Percentiles rank a stretch among this genome's conserved stretches.
phyloP scores from a whole-genome alignment of 2,797 vertebrate genomes.

The Lateolabrax maculatus region DNA sequence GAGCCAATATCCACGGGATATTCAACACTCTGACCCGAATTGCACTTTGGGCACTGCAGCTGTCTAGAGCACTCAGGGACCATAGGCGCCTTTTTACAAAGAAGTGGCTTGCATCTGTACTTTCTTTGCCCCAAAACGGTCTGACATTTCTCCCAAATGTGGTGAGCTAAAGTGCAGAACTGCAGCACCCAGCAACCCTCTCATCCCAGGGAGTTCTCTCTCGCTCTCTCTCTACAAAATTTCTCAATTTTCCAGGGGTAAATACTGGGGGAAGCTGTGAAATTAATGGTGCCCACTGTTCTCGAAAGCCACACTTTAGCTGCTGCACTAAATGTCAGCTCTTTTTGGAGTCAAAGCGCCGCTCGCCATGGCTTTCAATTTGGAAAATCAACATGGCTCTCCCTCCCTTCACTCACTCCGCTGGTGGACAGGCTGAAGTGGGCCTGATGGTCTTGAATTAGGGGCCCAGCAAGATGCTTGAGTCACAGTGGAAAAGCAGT shows the following conservation, averaged over 20 bases:
- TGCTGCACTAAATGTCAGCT: constrained; percentile 78
- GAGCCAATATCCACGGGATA: constrained; percentile 50
- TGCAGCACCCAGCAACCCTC: constrained; percentile 22
- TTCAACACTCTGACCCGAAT: constrained; percentile 48
- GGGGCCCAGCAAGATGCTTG: constrained; percentile 59
- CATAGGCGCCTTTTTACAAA: constrained; percentile 18
- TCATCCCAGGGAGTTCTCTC: constrained; percentile 13
- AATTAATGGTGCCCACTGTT: constrained; percentile 78
- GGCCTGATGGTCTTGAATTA: constrained; percentile 76
- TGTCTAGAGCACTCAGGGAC: constrained; percentile 39
- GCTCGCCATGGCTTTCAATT: constrained; percentile 66
- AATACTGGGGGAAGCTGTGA: constrained; percentile 65
- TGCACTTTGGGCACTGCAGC: constrained; percentile 32
- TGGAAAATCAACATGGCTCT: constrained; percentile 53
- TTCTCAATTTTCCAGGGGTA: constrained; percentile 55
- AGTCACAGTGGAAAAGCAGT: constrained; percentile 67
- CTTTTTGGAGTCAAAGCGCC: constrained; percentile 70
- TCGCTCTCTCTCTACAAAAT: constrained; percentile 28
- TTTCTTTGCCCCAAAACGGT: constrained; percentile 8
- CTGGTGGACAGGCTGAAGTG: constrained; percentile 64
- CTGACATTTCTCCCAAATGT: constrained; percentile 53
- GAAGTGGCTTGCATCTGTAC: constrained; percentile 32
- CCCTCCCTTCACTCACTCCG: constrained; percentile 36
- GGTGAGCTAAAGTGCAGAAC: constrained; percentile 37
- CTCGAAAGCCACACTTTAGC: constrained; percentile 72